Percentiles rank a stretch among this genome's conserved stretches.
Evolutionary conservation across 2,797 vertebrate genomes (phyloP).

Genomic region (Myotis daubentonii): DNA sequence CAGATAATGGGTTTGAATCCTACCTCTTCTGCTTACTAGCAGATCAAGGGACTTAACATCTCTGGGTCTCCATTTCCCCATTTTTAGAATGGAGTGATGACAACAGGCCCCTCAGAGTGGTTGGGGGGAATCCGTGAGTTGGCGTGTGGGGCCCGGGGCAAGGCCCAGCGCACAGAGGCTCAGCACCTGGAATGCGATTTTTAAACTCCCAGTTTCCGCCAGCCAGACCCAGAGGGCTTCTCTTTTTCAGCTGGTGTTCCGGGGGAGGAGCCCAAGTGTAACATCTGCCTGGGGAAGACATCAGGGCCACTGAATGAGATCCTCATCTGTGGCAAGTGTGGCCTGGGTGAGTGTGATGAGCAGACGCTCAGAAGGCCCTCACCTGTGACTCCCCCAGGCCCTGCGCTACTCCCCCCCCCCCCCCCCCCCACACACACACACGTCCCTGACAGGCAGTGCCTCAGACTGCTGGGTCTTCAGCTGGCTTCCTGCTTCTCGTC

Average conservation of each 20-base stretch:
- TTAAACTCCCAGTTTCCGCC: not conserved
- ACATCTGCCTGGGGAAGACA: slow-evolving; percentile 90
- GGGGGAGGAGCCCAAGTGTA: slow-evolving; percentile 94
- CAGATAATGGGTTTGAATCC: not conserved
- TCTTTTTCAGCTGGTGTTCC: slow-evolving; percentile 91
- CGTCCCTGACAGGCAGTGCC: not conserved
- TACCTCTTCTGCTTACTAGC: not conserved
- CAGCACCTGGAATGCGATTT: not conserved
- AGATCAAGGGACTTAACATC: not conserved
- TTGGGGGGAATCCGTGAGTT: not conserved
- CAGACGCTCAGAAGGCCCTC: not conserved
- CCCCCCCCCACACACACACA: not conserved
- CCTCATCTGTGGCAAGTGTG: slow-evolving; percentile 97
- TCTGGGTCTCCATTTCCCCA: not conserved
- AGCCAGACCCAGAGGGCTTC: not conserved
- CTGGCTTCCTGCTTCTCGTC: not conserved
- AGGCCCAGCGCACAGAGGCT: not conserved
- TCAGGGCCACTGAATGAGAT: slow-evolving; percentile 89
- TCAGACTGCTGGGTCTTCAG: not conserved
- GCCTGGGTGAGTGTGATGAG: slow-evolving; percentile 90
- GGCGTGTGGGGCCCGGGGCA: not conserved
- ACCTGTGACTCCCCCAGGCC: not conserved
- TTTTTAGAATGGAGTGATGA: not conserved
- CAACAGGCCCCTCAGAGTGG: not conserved
- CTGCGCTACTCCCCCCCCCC: too few species aligned